A percentile compares a stretch with the other conserved stretches of the same genome.
Evolutionary conservation across 2,113 vertebrate species (phyloP).

Genomic region (Pica pica): DNA sequence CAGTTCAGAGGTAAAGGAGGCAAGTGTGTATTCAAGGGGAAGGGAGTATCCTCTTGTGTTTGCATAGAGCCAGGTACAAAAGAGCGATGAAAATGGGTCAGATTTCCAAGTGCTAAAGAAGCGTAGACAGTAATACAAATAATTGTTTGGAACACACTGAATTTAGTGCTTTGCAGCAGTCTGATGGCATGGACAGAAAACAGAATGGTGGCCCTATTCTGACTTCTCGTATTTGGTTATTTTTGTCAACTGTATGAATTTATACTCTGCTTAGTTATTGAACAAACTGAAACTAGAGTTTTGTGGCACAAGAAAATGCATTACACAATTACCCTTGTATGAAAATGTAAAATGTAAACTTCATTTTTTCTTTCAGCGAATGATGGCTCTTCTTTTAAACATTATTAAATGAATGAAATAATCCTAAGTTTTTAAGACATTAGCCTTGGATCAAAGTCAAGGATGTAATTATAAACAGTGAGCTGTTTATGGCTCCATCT

Average conservation of each 20-base stretch:
- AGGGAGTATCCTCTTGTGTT: background rate
- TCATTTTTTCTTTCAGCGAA: background rate
- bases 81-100: background rate
- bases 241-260: background rate
- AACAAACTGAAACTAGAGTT: background rate
- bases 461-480: background rate
- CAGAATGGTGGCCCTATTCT: background rate
- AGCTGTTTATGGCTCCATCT: background rate
- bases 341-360: background rate
- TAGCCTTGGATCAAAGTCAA: background rate
- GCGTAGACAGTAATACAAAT: background rate
- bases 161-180: background rate
- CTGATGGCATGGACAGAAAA: background rate
- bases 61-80: background rate
- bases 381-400: background rate
- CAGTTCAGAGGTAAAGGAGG: background rate
- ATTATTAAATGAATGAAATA: background rate
- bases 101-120: background rate
- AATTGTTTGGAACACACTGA: background rate
- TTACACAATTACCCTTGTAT: background rate
- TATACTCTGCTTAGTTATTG: background rate
- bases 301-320: background rate
- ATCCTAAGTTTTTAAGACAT: background rate
- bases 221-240: background rate
- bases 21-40: background rate